These are phyloP conservation scores for Apocheima hispidaria DNA, from an alignment of 2,888 invertebrate species.

Conservation along the genomic window DNA sequence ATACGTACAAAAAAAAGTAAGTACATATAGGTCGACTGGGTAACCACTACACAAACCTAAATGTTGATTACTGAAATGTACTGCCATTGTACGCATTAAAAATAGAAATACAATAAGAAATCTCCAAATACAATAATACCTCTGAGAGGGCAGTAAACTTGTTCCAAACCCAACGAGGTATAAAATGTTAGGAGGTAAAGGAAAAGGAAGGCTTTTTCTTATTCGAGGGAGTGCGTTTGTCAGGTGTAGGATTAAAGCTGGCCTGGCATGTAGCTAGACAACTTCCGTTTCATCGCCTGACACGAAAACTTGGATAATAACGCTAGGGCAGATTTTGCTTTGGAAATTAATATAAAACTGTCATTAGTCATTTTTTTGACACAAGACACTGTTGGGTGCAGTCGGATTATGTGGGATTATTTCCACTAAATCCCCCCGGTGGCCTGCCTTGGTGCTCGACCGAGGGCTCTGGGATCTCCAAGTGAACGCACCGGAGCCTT, in stretches of 20 bases:
- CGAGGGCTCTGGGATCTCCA: no score
- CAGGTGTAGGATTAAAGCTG: slow-evolving; percentile 52
- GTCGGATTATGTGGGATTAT: no score
- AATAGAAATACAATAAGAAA: slow-evolving; percentile 7
- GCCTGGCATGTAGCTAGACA: slow-evolving; percentile 41
- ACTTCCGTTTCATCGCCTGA: slow-evolving; percentile 19
- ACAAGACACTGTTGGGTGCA: no score
- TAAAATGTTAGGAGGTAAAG: slow-evolving; percentile 40
- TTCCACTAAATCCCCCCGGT: no score
- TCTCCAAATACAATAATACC: slow-evolving; percentile 15
- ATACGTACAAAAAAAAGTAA: no score
- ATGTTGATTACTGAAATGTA: no score
- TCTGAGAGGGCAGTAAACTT: slow-evolving; percentile 17
- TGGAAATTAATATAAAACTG: not conserved
- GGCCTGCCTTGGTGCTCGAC: no score
- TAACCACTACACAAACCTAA: no score
- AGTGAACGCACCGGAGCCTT: no score
- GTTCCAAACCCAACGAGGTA: slow-evolving; percentile 42
- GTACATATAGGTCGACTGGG: no score
- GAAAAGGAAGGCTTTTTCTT: slow-evolving; percentile 46
- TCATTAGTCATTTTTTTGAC: no score
- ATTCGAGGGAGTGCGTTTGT: slow-evolving; percentile 57
- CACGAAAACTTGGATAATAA: not conserved
- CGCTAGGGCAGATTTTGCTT: not conserved
- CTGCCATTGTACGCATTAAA: not conserved